Base-by-base conservation (phyloP, 2,888 invertebrate genomes). In the Patella pellucida region DNA sequence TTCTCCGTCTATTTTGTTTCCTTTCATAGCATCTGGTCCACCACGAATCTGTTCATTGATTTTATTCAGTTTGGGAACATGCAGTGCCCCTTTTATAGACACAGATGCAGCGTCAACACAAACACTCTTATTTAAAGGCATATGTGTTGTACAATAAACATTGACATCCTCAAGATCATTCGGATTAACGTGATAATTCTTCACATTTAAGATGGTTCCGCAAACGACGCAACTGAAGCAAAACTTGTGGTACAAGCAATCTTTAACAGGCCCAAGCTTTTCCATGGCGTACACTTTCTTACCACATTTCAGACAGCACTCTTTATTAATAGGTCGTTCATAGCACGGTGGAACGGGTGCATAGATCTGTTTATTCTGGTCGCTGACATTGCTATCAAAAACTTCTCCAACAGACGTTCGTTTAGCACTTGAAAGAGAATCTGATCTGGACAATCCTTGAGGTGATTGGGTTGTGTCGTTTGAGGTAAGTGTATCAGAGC, bases 201-300 rank as follows among this genome's bases (percentile, higher is more conserved):
- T 85, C 73, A 87, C 73, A 50, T 77, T 84, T 14, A 87, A 75
- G 71, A 68, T 82, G 7, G 84, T 85, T 9, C 78, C 74, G 74
- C 87, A 86, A 3, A 77, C 78, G 27, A 80, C 83, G 73, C 87
- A 87, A n/a, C 79, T 78, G 71, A 87, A 87, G 71, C 87, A 87
- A 9, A 76, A 78, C 76, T 86, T 86, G 72, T 87, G 87, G 69
- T 85, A 87, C 31, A 85, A 80, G 16, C 83, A 86, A 16, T 83
- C 86, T 68, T 84, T 81, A 0, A 84, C 80, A 9, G 87, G 86
- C 0, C 87, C 87, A 1, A 82, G 68, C 62, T 82, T 83, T 73
- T 87, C 87, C 84, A 87, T 84, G 16, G 83, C 83, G 74, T 87
- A 87, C 0, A 86, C 85, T 75, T 84, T 86, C 72, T 83, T 85